These are phyloP conservation scores for Melanotaenia trifasciata DNA, from an alignment of 2,797 vertebrate genomes.

Conservation along the genomic window DNA sequence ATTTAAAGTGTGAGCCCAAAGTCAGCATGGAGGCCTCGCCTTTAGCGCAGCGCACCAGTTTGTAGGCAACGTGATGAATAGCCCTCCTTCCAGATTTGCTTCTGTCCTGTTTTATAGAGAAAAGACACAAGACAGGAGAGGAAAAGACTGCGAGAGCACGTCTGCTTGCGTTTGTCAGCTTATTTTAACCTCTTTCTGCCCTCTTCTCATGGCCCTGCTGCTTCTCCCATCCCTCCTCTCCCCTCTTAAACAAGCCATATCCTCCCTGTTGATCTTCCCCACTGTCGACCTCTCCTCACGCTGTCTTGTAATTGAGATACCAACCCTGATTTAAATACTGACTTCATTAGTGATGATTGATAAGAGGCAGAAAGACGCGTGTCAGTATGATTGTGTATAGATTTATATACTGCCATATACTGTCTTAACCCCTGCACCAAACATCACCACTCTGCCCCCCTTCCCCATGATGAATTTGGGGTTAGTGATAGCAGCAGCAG, in stretches of 20 bases:
- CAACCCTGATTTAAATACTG: slow-evolving; percentile 62
- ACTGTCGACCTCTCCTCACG: slow-evolving; percentile 13
- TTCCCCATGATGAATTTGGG: slow-evolving; percentile 63
- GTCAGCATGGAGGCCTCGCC: slow-evolving; percentile 57
- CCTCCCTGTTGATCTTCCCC: slow-evolving; percentile 28
- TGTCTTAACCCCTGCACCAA: slow-evolving; percentile 24
- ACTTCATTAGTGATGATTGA: slow-evolving; percentile 79
- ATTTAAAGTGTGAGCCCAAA: slow-evolving; percentile 60
- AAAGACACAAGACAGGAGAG: slow-evolving; percentile 36
- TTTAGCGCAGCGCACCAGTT: slow-evolving; percentile 38
- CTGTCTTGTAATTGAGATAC: slow-evolving; percentile 59
- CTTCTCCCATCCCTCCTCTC: slow-evolving; percentile 39
- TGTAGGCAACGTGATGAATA: slow-evolving; percentile 68
- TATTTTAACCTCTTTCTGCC: slow-evolving; percentile 24
- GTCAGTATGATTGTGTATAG: slow-evolving; percentile 25
- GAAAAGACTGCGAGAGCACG: slow-evolving; percentile 10
- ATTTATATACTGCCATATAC: slow-evolving; percentile 6
- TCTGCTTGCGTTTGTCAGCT: slow-evolving; percentile 28
- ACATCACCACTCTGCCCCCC: slow-evolving; percentile 24
- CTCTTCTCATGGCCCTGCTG: slow-evolving; percentile 8
- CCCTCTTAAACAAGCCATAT: slow-evolving; percentile 53
- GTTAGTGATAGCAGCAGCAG: slow-evolving; percentile 50
- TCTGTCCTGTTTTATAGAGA: slow-evolving; percentile 34
- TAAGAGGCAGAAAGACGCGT: slow-evolving; percentile 51
- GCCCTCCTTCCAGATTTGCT: slow-evolving; percentile 44